Conservation (phyloP, 2,888 invertebrate species). For the Hymenopus coronatus region DNA sequence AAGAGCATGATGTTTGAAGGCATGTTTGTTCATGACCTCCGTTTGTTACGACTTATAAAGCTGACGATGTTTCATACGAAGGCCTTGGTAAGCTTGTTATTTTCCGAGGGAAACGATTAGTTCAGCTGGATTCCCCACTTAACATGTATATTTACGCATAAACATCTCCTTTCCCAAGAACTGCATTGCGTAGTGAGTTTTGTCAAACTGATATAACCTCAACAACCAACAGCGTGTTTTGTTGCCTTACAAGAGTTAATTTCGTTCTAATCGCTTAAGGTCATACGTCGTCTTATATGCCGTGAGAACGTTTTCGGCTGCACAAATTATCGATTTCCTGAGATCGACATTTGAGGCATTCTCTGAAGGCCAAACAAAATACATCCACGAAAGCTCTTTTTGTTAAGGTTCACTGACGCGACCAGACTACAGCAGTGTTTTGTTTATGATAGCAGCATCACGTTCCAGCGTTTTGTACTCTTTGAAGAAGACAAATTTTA, state of each 20-base stretch:
- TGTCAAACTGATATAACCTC: background rate
- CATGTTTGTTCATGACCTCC: background rate
- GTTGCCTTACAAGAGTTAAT: background rate
- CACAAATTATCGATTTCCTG: background rate
- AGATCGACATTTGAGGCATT: background rate
- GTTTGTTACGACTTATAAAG: background rate
- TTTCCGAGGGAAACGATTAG: background rate
- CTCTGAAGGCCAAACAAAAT: background rate
- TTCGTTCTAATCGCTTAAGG: background rate
- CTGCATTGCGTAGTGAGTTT: background rate
- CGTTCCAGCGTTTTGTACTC: too few species aligned
- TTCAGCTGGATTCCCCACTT: background rate
- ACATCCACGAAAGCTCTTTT: too few species aligned
- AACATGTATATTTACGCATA: background rate
- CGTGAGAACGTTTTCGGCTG: background rate
- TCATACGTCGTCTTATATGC: background rate
- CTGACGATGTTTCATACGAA: background rate
- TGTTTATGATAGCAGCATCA: too few species aligned
- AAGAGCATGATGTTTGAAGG: background rate
- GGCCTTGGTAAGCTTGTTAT: background rate
- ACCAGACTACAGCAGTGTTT: too few species aligned
- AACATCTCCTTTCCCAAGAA: background rate
- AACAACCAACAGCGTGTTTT: background rate
- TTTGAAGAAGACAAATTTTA: too few species aligned
- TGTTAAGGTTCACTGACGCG: too few species aligned